phyloP scores from a whole-genome alignment of 2,888 invertebrate genomes.

The Hyposoter didymator region DNA sequence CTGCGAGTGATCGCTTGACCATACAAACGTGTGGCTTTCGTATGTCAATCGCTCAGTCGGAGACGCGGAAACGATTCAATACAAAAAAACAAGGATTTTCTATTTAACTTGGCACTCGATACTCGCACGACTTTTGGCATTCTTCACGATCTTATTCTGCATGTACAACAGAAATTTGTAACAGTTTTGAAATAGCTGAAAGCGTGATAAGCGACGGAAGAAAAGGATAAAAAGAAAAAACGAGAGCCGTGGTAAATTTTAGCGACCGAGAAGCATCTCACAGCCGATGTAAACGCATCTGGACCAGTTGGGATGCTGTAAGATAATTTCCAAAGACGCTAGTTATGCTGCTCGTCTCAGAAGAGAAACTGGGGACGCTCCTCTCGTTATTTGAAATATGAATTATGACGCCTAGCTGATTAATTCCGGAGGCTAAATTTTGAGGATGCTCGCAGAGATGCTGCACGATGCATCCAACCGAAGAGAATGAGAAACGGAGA shows the following conservation, averaged over 20 bases:
- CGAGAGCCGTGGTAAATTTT: not conserved
- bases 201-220: not conserved
- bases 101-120: not conserved
- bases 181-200: not conserved
- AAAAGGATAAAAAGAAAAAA: not conserved
- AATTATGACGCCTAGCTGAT: slow-evolving; percentile 72
- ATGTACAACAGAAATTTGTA: not conserved
- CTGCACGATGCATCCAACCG: slow-evolving; percentile 24
- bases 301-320: not conserved
- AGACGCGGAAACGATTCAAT: too few species aligned
- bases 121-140: not conserved
- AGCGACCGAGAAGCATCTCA: not conserved
- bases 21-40: too few species aligned
- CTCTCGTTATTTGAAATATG: slow-evolving; percentile 71
- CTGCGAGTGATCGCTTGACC: too few species aligned
- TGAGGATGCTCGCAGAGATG: slow-evolving; percentile 62
- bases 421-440: slow-evolving; percentile 70
- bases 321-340: slow-evolving; percentile 51
- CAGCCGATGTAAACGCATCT: slow-evolving; percentile 19
- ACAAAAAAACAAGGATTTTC: too few species aligned
- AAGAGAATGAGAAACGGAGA: not conserved
- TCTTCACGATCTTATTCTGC: not conserved
- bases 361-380: slow-evolving; percentile 36
- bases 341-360: slow-evolving; percentile 29
- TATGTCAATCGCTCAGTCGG: too few species aligned